Percentiles rank a stretch among this genome's conserved stretches.
Evolutionary conservation across 2,797 vertebrate genomes (phyloP).

Genomic region (Fundulus diaphanus): DNA sequence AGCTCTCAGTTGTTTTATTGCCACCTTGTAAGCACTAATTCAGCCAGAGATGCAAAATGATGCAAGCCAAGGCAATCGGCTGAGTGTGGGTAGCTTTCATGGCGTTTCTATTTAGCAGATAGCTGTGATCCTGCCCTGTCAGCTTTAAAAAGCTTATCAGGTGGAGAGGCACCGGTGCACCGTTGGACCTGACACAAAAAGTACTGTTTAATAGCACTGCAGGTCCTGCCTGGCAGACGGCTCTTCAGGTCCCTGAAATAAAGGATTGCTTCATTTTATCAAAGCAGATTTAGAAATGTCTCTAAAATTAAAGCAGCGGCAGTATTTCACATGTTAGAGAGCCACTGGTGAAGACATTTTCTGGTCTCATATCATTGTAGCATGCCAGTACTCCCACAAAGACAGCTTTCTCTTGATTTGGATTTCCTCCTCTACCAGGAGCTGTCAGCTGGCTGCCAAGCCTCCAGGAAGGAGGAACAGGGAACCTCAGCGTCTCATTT

Average conservation of each 20-base stretch:
- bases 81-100: constrained; percentile 68
- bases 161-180: constrained; percentile 24
- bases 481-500: neutral
- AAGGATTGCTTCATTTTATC: constrained; percentile 2
- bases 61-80: constrained; percentile 73
- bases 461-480: neutral
- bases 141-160: constrained; percentile 63
- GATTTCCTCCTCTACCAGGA: neutral
- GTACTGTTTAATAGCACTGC: constrained; percentile 29
- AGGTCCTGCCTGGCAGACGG: constrained; percentile 19
- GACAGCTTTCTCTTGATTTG: neutral
- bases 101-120: constrained; percentile 62
- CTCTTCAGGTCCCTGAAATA: constrained; percentile 7
- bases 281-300: neutral
- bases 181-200: constrained; percentile 32
- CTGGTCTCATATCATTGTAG: neutral
- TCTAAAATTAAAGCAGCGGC: neutral
- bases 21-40: constrained; percentile 66
- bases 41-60: constrained; percentile 64
- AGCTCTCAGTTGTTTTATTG: constrained; percentile 59
- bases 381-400: neutral
- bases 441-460: neutral
- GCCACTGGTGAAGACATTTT: neutral
- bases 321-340: neutral
- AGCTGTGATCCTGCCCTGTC: constrained; percentile 66